A percentile compares a stretch with the other conserved stretches of the same genome.
phyloP scores from a whole-genome alignment of 1,140 invertebrate genomes.

The Callitettix versicolor region DNA sequence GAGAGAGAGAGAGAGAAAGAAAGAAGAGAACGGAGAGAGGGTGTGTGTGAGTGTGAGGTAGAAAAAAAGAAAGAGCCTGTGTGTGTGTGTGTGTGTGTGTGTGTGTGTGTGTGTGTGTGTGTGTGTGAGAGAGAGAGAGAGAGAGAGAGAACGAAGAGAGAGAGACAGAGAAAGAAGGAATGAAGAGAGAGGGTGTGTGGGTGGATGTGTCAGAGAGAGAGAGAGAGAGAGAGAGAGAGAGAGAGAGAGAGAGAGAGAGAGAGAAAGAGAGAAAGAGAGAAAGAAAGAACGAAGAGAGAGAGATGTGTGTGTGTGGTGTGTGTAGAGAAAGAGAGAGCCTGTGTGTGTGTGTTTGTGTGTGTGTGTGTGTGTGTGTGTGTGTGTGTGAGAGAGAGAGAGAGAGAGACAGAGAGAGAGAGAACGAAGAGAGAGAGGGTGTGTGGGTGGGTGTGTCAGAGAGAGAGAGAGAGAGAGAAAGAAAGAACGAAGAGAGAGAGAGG shows the following conservation, averaged over 20 bases:
- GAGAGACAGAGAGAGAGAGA: too few species aligned
- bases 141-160: too few species aligned
- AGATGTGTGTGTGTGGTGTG: too few species aligned
- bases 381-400: too few species aligned
- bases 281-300: background rate
- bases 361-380: too few species aligned
- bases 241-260: background rate
- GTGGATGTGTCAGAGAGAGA: background rate
- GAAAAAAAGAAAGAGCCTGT: background rate
- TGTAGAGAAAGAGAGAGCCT: too few species aligned
- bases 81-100: too few species aligned
- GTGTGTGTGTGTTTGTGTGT: too few species aligned
- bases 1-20: background rate
- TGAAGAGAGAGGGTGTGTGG: background rate
- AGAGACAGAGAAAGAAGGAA: background rate
- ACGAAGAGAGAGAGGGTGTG: background rate
- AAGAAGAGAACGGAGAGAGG: background rate
- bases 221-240: background rate
- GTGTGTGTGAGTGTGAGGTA: too few species aligned
- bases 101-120: too few species aligned
- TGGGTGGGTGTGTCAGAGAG: too few species aligned
- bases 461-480: background rate
- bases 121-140: too few species aligned
- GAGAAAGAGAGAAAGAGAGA: background rate
- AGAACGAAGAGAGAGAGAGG: background rate